These are phyloP conservation scores for Plumapathes pennacea DNA, from an alignment of 92 coral and sea anemone genomes.

Conservation along the genomic window DNA sequence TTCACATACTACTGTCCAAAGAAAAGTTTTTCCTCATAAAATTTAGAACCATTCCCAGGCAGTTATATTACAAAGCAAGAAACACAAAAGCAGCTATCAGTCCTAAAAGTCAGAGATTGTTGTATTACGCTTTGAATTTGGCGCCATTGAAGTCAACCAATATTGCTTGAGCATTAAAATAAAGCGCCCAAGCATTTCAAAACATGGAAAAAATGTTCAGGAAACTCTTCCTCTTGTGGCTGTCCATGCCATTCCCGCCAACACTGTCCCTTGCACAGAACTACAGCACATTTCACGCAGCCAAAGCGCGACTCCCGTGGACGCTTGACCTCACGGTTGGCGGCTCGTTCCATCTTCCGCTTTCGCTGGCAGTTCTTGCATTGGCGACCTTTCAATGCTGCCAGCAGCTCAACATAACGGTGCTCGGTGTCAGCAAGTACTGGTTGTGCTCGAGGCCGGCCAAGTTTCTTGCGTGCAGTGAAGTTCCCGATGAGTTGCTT, in stretches of 20 bases:
- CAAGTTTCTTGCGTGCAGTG: not conserved
- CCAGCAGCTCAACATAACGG: not conserved
- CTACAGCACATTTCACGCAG: not conserved
- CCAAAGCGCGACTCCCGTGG: not conserved
- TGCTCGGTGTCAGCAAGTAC: constrained; percentile 1
- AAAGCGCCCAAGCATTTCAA: no score
- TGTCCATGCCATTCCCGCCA: not conserved
- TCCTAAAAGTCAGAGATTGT: no score
- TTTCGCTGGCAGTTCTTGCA: not conserved
- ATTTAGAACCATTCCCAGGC: no score
- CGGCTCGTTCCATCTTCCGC: not conserved
- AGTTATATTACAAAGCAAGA: no score
- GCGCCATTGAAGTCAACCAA: no score
- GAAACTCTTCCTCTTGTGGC: no score
- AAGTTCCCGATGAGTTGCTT: not conserved
- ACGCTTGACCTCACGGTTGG: not conserved
- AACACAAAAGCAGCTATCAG: no score
- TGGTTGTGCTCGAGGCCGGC: constrained; percentile 2
- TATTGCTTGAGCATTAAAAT: no score
- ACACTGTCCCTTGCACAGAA: constrained; percentile 6
- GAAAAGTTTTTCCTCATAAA: no score
- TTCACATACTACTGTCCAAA: constrained; percentile 4
- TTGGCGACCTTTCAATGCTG: not conserved
- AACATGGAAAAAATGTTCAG: no score
- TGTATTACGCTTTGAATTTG: no score